Conservation (phyloP, 1,140 invertebrate genomes). For the Diorhabda elongata region DNA sequence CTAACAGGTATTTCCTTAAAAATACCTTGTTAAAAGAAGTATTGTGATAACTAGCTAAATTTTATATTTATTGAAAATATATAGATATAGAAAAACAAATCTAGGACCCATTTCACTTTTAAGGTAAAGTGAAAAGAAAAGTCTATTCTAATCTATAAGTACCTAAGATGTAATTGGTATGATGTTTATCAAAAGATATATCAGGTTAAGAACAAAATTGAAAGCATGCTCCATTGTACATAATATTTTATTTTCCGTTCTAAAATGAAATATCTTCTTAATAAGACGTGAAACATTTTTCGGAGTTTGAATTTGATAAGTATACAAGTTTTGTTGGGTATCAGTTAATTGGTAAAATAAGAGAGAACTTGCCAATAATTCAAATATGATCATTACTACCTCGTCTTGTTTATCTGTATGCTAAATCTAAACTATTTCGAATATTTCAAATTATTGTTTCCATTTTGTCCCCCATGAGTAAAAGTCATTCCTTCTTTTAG, state of each 20-base stretch:
- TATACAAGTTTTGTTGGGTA: too few relatives aligned
- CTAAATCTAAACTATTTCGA: too few relatives aligned
- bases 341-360: too few relatives aligned
- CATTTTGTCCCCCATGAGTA: too few relatives aligned
- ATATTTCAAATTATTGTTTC: too few relatives aligned
- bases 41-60: constrained; percentile 1
- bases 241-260: neutral
- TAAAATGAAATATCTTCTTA: neutral
- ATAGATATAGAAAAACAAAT: neutral
- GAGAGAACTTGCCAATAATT: too few relatives aligned
- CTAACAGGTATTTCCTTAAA: neutral
- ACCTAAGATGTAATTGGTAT: constrained; percentile 3
- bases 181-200: neutral
- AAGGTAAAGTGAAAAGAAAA: neutral
- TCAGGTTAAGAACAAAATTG: neutral
- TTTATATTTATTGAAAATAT: constrained; percentile 1
- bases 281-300: neutral
- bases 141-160: neutral
- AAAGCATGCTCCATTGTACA: neutral
- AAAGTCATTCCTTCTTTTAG: too few relatives aligned
- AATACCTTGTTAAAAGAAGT: neutral
- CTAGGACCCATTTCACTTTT: neutral
- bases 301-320: neutral
- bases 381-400: too few relatives aligned
- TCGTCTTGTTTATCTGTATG: too few relatives aligned